These are phyloP conservation scores for Alloplasta piceator DNA, from an alignment of 2,888 invertebrate species.

Conservation along the genomic window DNA sequence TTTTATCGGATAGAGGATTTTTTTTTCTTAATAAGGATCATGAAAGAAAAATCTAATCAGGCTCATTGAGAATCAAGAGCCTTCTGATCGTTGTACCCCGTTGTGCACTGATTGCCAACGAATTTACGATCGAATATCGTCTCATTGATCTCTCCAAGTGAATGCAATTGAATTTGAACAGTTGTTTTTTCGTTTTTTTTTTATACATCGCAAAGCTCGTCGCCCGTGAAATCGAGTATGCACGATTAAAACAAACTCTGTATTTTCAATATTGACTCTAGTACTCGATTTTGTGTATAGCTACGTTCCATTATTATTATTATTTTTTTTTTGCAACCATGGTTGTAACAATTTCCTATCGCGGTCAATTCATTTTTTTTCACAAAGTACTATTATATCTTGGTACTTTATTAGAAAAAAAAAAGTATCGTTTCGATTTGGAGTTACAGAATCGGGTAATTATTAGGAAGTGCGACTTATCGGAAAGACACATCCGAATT, in stretches of 20 bases:
- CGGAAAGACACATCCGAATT: too few species aligned
- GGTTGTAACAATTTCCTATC: conserved; percentile 19
- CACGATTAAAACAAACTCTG: conserved; percentile 1
- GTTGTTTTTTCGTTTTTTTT: neutral
- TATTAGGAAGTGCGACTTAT: too few species aligned
- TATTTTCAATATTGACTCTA: conserved; percentile 5
- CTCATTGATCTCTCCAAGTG: conserved; percentile 22
- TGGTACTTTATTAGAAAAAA: neutral
- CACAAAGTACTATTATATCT: neutral
- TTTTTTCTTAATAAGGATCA: conserved; percentile 19
- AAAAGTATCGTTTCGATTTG: neutral
- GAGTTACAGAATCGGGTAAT: conserved; percentile 30
- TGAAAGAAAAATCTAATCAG: conserved; percentile 11
- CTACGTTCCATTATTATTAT: conserved; percentile 2
- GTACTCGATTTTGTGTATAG: conserved; percentile 3
- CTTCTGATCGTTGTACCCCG: conserved; percentile 18
- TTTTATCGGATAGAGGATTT: conserved; percentile 16
- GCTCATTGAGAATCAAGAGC: conserved; percentile 23
- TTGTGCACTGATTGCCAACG: conserved; percentile 17
- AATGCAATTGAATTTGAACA: conserved; percentile 2
- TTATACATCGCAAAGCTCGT: neutral
- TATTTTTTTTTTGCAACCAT: conserved; percentile 1
- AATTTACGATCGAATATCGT: neutral
- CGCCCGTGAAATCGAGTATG: conserved; percentile 7
- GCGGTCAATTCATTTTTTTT: neutral